Evolutionary conservation across 1,140 invertebrate species (phyloP), one percentile per base, ranked within the genome.

Genomic region (Tigriopus japonicus): DNA sequence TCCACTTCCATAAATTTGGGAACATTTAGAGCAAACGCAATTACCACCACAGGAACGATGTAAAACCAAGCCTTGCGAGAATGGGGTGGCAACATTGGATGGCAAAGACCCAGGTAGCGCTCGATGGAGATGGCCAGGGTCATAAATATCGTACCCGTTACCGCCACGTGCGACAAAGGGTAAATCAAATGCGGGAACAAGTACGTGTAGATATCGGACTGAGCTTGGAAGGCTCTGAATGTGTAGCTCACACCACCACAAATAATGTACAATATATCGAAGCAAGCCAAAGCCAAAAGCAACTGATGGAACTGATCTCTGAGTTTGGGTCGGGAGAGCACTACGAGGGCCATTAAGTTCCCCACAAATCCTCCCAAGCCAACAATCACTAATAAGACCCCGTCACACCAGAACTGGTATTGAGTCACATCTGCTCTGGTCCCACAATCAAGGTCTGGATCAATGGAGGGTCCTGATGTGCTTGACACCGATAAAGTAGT

Each of bases 101-200:
- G 55, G 23, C 55, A 58, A 14, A 58, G 41, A 9, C 55, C 55
- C 40, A 58, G 42, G 28, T 58, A 58, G 15, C 55, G 35, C 55
- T 58, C 55, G n/a, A 58, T 58, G 6, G 55, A 58, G 35, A 41
- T 58, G 55, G 55, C 55, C 42, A 58, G 10, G 2, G 55, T 58
- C 55, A 58, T 58, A 15, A 58, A 58, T 41, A 58, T 58, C 12
- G 55, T 58, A 1, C 55, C 55, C 17, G 21, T 17, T 41, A 58
- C 42, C 15, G 55, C 55, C 13, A 58, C 41, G 10, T 40, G 28
- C 12, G 55, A 41, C 14, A 41, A 58, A 2, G 55, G 41, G 28
- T 40, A 17, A n/a, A 43, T 17, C 35, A 58, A 43, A 17, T 42
- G 23, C 28, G 55, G 55, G 35, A 58, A 58, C 28, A 43, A 42